Base-by-base conservation (phyloP, 2,113 vertebrate genomes). In the Siniperca chuatsi region DNA sequence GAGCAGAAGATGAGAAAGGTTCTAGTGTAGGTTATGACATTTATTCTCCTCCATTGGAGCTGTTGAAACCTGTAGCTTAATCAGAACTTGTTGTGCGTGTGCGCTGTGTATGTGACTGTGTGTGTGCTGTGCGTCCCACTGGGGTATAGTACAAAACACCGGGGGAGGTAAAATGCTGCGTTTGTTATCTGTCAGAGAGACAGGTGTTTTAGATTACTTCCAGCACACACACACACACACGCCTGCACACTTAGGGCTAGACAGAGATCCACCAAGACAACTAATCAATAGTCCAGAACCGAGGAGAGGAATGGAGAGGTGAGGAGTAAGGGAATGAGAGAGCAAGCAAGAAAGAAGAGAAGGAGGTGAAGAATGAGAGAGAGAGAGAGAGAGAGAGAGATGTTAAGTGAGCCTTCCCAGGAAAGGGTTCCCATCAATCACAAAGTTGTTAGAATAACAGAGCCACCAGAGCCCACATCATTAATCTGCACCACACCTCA, bases 181-280 rank as follows among this genome's bases (percentile, higher is more conserved):
- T 93, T 95, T 95, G 94, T 95, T 94, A 95, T 95, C 93, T 93
- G 95, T 96, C 95, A 95, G 79, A 58, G 87, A 94, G 92, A 94
- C 94, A 93, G 93, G 91, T 93, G 94, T 92, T 94, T 92, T 80
- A 93, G 92, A 93, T 92, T 93, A 92, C 92, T 90, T 87, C 88
- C 89, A 89, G 84, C 79, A 87, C 79, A 92, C 88, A 87, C 89
- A 78, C 68, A 75, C 71, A 61, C 78, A 75, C 46, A 33, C 74
- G 68, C 57, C 64, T 84, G 86, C 75, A 77, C 46, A 85, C 86
- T 94, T 87, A 93, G 89, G 87, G 90, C 86, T 87, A 91, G 90
- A 84, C 85, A 88, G 89, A 90, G 90, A 94, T 93, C 90, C 91
- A 93, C 91, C 93, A 87, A 90, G 95, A 96, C 95, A 95, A 93